phyloP scores from a whole-genome alignment of 2,113 vertebrate species.

The Furnarius figulus region DNA sequence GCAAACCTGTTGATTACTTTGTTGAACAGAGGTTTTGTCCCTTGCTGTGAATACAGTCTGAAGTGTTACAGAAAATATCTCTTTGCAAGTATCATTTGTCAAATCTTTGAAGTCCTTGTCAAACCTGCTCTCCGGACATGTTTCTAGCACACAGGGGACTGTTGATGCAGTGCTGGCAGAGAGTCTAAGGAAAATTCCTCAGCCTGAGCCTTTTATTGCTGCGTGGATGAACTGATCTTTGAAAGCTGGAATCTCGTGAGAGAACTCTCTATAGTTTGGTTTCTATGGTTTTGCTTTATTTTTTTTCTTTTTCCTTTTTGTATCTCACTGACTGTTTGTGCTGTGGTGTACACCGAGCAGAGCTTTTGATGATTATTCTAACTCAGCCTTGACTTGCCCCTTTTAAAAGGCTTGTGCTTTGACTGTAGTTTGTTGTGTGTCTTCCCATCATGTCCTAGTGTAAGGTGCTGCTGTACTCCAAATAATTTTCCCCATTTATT shows the following conservation, averaged over 20 bases:
- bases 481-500: background rate
- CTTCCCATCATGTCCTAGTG: background rate
- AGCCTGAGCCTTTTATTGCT: slow-evolving; percentile 43
- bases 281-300: background rate
- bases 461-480: background rate
- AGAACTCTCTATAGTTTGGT: background rate
- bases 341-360: background rate
- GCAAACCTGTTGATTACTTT: slow-evolving; percentile 65
- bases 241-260: background rate
- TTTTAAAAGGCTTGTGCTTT: background rate
- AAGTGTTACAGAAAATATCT: background rate
- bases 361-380: background rate
- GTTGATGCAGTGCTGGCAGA: slow-evolving; percentile 32
- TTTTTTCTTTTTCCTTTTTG: background rate
- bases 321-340: background rate
- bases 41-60: background rate
- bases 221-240: slow-evolving; percentile 27
- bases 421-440: background rate
- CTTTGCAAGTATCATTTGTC: background rate
- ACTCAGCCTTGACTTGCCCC: background rate
- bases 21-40: slow-evolving; percentile 27
- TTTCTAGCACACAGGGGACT: background rate
- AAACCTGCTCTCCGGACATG: background rate
- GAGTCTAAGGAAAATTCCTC: slow-evolving; percentile 48
- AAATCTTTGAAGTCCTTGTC: background rate